Base-by-base conservation (phyloP, 2,888 invertebrate species). In the Gandaritis pyraliata region DNA sequence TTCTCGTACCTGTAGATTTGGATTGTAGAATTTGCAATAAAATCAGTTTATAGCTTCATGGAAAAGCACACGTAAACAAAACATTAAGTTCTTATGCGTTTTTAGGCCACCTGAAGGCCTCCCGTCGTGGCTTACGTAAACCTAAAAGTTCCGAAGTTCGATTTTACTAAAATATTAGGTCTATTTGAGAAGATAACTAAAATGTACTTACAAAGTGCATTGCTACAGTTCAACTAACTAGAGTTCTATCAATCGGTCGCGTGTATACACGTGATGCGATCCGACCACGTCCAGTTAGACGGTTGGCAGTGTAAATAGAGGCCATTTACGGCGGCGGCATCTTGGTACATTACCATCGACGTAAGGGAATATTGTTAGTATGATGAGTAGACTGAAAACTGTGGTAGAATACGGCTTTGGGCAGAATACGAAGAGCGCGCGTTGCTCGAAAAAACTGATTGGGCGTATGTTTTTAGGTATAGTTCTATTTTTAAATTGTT, bases 331-430 rank as follows among this genome's bases (percentile, higher is more conserved):
- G 65, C 56, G 53, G 54, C 58, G 58, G 52, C 47, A 48, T 59
- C 41, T 45, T 38, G 16, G 29, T 53, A 39, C 64, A 67, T 67
- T 70, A 69, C 59, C 65, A 70, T 69, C 64, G 52, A 51, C 64
- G 71, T 73, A 68, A 74, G 76, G 76, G 70, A 71, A 75, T 77
- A 75, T 74, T 74, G 77, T 78, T 73, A 73, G 70, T 68, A 72
- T 77, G 76, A 78, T 76, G 76, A 68, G 64, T 45, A 48, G 77
- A 77, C 81, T 73, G 81, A 77, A 81, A 80, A 78, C 80, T 81
- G 56, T 50, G 55, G 51, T 18, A 41, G 38, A n/a, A n/a, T n/a
- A 2, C 53, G 30, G 43, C 57, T 50, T 57, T 50, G 16, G 50
- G 49, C 13, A 33, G 57, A 50, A 50, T 50, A 36, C 16, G 43